Evolutionary conservation across 1,140 invertebrate species (phyloP).

Genomic region (Apis dorsata): DNA sequence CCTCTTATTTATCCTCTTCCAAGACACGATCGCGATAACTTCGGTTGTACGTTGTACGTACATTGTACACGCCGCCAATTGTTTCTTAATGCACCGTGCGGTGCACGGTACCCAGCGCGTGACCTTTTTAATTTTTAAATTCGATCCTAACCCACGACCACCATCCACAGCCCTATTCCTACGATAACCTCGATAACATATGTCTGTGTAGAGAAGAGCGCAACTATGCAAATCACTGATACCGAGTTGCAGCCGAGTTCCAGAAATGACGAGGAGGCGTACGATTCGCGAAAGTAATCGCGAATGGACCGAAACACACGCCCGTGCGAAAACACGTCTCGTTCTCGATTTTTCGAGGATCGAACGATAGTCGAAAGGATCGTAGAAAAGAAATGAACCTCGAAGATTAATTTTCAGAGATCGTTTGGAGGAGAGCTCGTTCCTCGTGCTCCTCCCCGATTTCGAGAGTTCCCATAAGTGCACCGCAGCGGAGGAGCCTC

Average conservation of each 20-base stretch:
- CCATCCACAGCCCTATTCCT: neutral
- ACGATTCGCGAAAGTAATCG: neutral
- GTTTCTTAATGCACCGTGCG: constrained; percentile 29
- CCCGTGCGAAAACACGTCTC: neutral
- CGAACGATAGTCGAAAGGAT: neutral
- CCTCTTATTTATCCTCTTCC: constrained; percentile 38
- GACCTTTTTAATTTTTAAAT: constrained; percentile 40
- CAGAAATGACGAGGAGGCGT: no score
- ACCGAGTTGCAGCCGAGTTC: no score
- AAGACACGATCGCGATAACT: constrained; percentile 39
- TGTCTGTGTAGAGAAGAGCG: no score
- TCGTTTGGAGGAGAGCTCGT: constrained; percentile 4
- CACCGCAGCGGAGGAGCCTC: constrained; percentile 9
- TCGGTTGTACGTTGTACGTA: neutral
- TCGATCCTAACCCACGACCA: neutral
- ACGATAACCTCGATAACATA: constrained; percentile 13
- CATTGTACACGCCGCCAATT: constrained; percentile 28
- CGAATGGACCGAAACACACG: no score
- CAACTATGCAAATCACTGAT: no score
- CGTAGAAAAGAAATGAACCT: neutral
- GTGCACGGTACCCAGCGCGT: neutral
- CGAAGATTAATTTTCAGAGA: constrained; percentile 47
- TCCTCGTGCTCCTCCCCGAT: neutral
- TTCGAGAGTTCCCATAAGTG: constrained; percentile 48
- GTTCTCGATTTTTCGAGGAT: neutral